These are phyloP conservation scores for Oreamnos americanus DNA, from an alignment of 2,113 vertebrate species.

Conservation along the genomic window DNA sequence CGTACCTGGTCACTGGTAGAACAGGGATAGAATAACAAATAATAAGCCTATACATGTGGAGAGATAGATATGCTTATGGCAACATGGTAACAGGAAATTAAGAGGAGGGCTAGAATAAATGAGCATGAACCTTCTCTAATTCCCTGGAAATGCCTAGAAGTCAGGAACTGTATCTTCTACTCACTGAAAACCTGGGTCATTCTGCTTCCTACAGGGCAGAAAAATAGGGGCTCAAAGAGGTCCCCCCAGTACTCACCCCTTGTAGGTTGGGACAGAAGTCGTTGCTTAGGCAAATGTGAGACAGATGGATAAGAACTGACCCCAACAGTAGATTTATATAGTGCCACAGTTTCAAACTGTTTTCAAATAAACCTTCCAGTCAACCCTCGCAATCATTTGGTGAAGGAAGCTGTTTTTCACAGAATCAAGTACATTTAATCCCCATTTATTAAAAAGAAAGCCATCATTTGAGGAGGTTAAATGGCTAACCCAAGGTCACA, in stretches of 20 bases:
- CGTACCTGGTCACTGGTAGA: not conserved
- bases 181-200: not conserved
- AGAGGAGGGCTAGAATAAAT: not conserved
- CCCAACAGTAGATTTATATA: not conserved
- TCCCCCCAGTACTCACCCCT: not conserved
- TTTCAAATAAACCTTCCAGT: not conserved
- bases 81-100: not conserved
- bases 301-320: not conserved
- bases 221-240: not conserved
- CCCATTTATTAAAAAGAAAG: not conserved
- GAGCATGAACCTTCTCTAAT: not conserved
- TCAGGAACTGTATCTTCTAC: accelerated
- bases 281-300: not conserved
- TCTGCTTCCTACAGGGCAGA: not conserved
- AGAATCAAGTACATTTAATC: not conserved
- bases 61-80: not conserved
- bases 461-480: not conserved
- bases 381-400: not conserved
- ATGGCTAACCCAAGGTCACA: not conserved
- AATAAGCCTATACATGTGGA: not conserved
- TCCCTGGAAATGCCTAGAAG: not conserved
- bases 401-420: not conserved
- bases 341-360: accelerated
- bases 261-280: not conserved
- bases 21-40: not conserved